A percentile compares a stretch with the other conserved stretches of the same genome.
phyloP scores from a whole-genome alignment of 2,797 vertebrate genomes.

The Eptatretus atami region DNA sequence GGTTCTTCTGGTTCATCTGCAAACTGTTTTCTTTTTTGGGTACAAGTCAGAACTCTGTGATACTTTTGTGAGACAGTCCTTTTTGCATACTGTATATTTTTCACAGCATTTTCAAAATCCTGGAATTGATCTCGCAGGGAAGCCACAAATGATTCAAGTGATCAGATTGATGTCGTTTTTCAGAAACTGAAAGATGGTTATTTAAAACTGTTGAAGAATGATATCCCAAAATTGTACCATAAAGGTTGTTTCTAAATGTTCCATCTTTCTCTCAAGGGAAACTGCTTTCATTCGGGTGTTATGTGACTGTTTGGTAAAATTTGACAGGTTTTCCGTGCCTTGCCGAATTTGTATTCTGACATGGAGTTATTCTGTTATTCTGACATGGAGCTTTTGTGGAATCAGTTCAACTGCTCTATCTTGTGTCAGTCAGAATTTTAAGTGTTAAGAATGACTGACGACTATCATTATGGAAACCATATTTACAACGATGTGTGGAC shows the following conservation, averaged over 20 bases:
- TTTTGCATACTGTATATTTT: neutral
- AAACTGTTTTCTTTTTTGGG: conserved; percentile 2
- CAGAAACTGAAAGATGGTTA: conserved; percentile 2
- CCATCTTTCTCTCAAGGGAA: neutral
- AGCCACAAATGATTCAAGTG: no score
- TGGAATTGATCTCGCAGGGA: neutral
- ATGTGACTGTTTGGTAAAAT: neutral
- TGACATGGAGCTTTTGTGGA: neutral
- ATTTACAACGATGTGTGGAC: no score
- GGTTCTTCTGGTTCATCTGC: conserved; percentile 3
- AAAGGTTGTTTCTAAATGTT: neutral
- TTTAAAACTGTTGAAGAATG: conserved; percentile 5
- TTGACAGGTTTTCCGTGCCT: neutral
- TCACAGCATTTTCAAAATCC: neutral
- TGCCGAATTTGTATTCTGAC: no score
- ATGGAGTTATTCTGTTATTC: neutral
- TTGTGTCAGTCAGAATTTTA: neutral
- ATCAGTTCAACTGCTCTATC: conserved; percentile 1
- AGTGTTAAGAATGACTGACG: neutral
- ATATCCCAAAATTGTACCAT: neutral
- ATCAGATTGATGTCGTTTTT: conserved; percentile 5
- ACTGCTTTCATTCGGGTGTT: conserved; percentile 1
- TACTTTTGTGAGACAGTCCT: neutral
- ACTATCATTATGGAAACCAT: neutral
- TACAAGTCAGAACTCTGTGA: neutral